Evolutionary conservation across 2,797 vertebrate genomes (phyloP).

Genomic region (Carcharodon carcharias): DNA sequence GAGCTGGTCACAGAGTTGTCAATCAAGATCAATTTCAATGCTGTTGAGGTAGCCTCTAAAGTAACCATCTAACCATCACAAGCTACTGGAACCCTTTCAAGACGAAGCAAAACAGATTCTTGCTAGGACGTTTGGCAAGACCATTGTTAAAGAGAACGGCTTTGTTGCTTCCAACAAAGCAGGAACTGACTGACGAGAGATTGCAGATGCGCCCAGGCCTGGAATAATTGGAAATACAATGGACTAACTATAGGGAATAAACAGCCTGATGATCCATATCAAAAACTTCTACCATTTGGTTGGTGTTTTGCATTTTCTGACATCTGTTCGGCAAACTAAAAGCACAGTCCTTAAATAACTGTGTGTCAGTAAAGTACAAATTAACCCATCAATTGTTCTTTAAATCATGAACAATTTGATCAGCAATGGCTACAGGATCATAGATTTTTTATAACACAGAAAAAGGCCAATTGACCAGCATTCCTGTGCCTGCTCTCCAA

Average conservation of each 20-base stretch:
- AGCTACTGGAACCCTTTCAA: neutral
- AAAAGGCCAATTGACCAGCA: neutral
- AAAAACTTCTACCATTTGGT: neutral
- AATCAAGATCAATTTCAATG: neutral
- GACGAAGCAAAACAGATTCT: neutral
- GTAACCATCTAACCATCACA: neutral
- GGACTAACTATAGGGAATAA: neutral
- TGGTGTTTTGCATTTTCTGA: neutral
- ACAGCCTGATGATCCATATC: neutral
- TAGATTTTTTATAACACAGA: neutral
- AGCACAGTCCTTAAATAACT: neutral
- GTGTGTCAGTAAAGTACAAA: neutral
- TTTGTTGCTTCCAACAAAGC: neutral
- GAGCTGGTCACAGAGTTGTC: neutral
- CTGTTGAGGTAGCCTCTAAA: neutral
- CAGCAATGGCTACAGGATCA: neutral
- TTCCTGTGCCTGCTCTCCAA: neutral
- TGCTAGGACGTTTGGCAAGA: neutral
- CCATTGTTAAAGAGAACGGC: neutral
- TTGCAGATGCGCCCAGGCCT: neutral
- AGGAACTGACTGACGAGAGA: neutral
- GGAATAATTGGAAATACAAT: neutral
- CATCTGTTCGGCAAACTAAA: neutral
- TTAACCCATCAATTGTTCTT: neutral
- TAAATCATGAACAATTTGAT: neutral